Evolutionary conservation across 2,888 invertebrate species (phyloP).

Genomic region (Lasius fuliginosus): DNA sequence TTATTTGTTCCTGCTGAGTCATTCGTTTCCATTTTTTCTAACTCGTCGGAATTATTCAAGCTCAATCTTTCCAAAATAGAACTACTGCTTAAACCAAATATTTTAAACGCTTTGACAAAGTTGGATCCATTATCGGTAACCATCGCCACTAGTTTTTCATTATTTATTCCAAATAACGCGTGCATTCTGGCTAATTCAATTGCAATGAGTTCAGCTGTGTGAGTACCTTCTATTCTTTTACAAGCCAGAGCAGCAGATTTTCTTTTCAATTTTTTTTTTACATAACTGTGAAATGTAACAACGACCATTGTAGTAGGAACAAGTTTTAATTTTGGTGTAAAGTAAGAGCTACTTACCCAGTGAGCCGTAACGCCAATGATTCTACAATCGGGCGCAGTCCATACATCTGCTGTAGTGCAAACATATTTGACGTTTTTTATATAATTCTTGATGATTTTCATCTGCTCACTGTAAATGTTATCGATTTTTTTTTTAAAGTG

Average conservation of each 20-base stretch:
- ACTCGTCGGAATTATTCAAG: background rate
- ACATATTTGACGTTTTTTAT: constrained; percentile 60
- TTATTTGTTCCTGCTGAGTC: background rate
- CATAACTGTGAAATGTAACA: background rate
- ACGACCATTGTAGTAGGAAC: background rate
- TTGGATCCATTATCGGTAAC: background rate
- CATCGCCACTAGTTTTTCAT: background rate
- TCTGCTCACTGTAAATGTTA: constrained; percentile 21
- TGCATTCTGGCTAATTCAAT: background rate
- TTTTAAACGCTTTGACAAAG: background rate
- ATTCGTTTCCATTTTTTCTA: background rate
- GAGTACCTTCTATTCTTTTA: constrained; percentile 69
- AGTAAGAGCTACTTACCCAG: constrained; percentile 64
- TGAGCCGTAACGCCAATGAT: constrained; percentile 72
- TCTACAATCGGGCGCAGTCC: constrained; percentile 71
- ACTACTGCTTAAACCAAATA: background rate
- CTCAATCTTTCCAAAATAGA: background rate
- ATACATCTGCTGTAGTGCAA: constrained; percentile 70
- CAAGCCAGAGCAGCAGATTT: constrained; percentile 71
- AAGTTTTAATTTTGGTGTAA: background rate
- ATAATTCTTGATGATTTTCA: constrained; percentile 22
- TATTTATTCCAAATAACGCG: background rate
- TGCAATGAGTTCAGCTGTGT: constrained; percentile 69
- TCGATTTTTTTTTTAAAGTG: constrained; percentile 37
- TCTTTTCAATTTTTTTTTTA: constrained; percentile 59